A percentile compares a stretch with the other conserved stretches of the same genome.
phyloP scores from a whole-genome alignment of 2,888 invertebrate species.

The Harmothoe impar region DNA sequence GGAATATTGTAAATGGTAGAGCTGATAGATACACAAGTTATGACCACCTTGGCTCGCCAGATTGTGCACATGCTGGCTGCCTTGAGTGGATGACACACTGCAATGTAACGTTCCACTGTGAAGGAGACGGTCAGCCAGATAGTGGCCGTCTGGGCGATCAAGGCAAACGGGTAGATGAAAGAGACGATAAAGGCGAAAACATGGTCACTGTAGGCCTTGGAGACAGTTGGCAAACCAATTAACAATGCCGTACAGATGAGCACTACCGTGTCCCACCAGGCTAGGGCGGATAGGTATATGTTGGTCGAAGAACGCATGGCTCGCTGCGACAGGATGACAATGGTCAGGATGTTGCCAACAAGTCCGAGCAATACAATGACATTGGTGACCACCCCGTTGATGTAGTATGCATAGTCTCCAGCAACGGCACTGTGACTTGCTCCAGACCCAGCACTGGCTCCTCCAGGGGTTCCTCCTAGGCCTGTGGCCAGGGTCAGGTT shows the following conservation, averaged over 20 bases:
- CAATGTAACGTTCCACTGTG: slow-evolving; percentile 94
- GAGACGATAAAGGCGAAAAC: slow-evolving; percentile 79
- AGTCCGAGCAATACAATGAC: slow-evolving; percentile 86
- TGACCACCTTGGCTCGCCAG: slow-evolving; percentile 92
- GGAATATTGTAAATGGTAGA: slow-evolving; percentile 94
- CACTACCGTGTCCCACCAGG: slow-evolving; percentile 82
- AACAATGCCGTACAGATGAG: slow-evolving; percentile 78
- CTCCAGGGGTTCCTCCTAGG: not conserved
- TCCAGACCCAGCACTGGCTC: not conserved
- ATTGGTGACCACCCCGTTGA: slow-evolving; percentile 78
- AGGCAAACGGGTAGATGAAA: slow-evolving; percentile 88
- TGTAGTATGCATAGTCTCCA: slow-evolving; percentile 66
- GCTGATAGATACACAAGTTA: slow-evolving; percentile 91
- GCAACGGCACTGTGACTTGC: too few species aligned
- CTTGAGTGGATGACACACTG: slow-evolving; percentile 89
- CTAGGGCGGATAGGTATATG: slow-evolving; percentile 81
- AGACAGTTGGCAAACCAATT: slow-evolving; percentile 74
- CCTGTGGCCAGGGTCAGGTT: slow-evolving; percentile 11
- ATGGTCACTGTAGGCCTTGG: slow-evolving; percentile 70
- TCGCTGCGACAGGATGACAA: slow-evolving; percentile 86
- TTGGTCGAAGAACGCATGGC: slow-evolving; percentile 91
- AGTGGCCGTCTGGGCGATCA: slow-evolving; percentile 95
- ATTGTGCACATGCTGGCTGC: slow-evolving; percentile 96
- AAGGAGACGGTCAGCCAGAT: slow-evolving; percentile 91
- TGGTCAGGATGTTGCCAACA: slow-evolving; percentile 87